Base-by-base conservation (phyloP, 2,113 vertebrate species). In the Hepsetus odoe region DNA sequence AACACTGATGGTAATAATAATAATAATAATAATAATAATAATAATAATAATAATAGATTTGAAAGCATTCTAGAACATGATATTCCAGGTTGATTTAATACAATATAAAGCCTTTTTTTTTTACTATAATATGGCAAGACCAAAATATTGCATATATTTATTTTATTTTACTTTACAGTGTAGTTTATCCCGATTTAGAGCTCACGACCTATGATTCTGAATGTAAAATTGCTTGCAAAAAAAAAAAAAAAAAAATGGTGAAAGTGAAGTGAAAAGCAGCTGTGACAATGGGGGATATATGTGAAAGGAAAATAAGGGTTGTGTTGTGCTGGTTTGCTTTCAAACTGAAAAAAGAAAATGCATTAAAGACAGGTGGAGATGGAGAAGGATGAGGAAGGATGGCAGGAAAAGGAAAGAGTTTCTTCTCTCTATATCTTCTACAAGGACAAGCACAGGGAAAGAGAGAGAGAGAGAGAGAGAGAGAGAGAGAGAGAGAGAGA, bases 331-430 rank as follows among this genome's bases (percentile, higher is more conserved):
- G 16, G 35, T 26, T 30, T 8, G 4, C 18, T 62, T 74, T 74
- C 20, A 22, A 18, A 49, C 42, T 4, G n/a, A 35, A 49, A 24
- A 9, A 30, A 35, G 59, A 49, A 24, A 9, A 30, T 64, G 59
- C 32, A 65, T 65, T 65, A 38, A 33, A 75, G 58, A 35, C 30
- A 64, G 10, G 67, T 2, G 38, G 65, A 38, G 42, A 28, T 14
- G 26, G 46, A 64, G 74, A 51, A 65, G 71, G 55, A 18, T 72
- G 71, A 73, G 51, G 51, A 40, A 32, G 33, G 59, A 81, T 24
- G 59, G 24, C 42, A 6, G 5, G 38, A 66, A 58, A 26, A 35
- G 51, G 51, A 40, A 35, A 22, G 26, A 18, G 32, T 74, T 74
- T 44, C 59, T 5, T 32, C 26, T 58, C 20, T 35, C 14, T 72